These are phyloP conservation scores for Trichacis sp. DNA, from an alignment of 2,888 invertebrate genomes.

Conservation along the genomic window DNA sequence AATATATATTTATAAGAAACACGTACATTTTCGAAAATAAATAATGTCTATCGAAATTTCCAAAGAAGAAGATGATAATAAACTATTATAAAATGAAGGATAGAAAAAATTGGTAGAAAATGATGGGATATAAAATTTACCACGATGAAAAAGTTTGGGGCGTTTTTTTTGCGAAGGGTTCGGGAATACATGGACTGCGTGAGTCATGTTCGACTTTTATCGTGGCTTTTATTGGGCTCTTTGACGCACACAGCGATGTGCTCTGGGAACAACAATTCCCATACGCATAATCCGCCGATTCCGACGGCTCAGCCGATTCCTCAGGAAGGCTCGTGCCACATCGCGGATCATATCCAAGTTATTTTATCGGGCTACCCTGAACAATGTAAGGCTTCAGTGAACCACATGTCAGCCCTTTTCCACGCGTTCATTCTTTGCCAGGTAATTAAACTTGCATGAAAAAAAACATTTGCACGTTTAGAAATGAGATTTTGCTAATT, in stretches of 20 bases:
- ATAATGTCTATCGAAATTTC: too few relatives aligned
- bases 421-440: slow-evolving; percentile 98
- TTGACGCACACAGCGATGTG: slow-evolving; percentile 86
- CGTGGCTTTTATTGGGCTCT: slow-evolving; percentile 97
- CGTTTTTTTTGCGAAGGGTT: too few relatives aligned
- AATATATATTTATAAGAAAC: too few relatives aligned
- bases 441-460: slow-evolving; percentile 67
- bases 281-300: slow-evolving; percentile 62
- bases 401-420: slow-evolving; percentile 96
- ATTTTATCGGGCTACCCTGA: slow-evolving; percentile 98
- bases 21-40: too few relatives aligned
- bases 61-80: too few relatives aligned
- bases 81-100: too few relatives aligned
- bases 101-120: too few relatives aligned
- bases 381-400: slow-evolving; percentile 89
- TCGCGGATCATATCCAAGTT: slow-evolving; percentile 97
- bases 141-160: too few relatives aligned
- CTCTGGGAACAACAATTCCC: slow-evolving; percentile 56
- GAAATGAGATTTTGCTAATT: neutral
- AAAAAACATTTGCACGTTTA: slow-evolving; percentile 8
- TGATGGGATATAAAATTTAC: too few relatives aligned
- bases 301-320: slow-evolving; percentile 87
- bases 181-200: slow-evolving; percentile 96
- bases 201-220: slow-evolving; percentile 91
- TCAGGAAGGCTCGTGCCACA: slow-evolving; percentile 94